A percentile compares a stretch with the other conserved stretches of the same genome.
These are phyloP conservation scores for Ennomos fuscantarius DNA, from an alignment of 2,888 invertebrate species.

Conservation along the genomic window DNA sequence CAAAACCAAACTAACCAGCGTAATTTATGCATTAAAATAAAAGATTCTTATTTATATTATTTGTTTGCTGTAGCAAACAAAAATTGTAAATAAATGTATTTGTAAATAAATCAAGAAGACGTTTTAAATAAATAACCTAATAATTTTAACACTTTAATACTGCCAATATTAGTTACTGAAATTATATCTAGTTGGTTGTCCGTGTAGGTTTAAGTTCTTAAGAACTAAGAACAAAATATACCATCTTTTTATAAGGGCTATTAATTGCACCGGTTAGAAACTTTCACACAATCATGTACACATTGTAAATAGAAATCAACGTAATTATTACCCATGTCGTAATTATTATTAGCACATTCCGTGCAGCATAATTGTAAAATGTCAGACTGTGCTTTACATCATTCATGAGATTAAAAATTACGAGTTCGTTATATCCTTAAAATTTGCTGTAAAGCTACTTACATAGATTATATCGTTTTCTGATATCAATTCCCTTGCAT, in stretches of 20 bases:
- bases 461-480: conserved; percentile 7
- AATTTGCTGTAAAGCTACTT: not conserved
- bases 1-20: no score
- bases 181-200: no score
- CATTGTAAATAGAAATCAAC: conserved; percentile 39
- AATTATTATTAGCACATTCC: conserved; percentile 36
- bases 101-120: no score
- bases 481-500: conserved; percentile 20
- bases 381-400: conserved; percentile 41
- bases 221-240: conserved; percentile 30
- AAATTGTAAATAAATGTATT: no score
- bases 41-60: no score
- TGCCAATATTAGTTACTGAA: no score
- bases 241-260: conserved; percentile 41
- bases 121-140: no score
- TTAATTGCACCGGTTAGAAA: conserved; percentile 44
- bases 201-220: no score
- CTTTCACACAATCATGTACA: conserved; percentile 44
- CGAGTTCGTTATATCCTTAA: not conserved
- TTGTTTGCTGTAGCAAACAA: no score
- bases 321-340: conserved; percentile 40
- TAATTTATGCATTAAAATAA: no score
- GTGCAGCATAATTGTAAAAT: conserved; percentile 42
- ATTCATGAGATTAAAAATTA: conserved; percentile 32
- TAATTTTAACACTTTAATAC: no score